Base-by-base conservation (phyloP, 2,888 invertebrate genomes). In the Calephelis perditalis region DNA sequence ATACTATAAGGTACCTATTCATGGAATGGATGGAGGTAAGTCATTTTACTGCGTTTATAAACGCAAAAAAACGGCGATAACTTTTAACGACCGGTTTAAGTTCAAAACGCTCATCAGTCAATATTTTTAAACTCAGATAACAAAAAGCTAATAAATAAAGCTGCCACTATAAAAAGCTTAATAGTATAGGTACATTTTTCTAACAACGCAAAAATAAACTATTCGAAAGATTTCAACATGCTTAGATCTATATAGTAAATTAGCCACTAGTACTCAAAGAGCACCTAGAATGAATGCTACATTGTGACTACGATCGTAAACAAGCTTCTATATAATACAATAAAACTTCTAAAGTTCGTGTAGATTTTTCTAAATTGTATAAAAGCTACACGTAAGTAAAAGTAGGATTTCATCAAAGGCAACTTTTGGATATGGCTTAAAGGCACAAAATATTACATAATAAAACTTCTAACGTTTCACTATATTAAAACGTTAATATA, bases 401-500 rank as follows among this genome's bases (percentile, higher is more conserved):
- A 64, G 56, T 62, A 61, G 60, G 63, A 61, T 76, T 73, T 76
- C 71, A 74, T 73, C 75, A 79, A 88, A 88, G 87, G 86, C 87
- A 84, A 80, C 77, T 80, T 81, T 87, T 79, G 74, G 87, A 88
- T 86, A 86, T 89, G 88, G 88, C 84, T 83, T 74, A 79, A 89
- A 90, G 89, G 89, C 89, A 89, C 88, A 81, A 82, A 82, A 75
- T 75, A 71, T 68, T 66, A 68, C 15, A 52, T 52, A 52, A 69
- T 64, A 78, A 76, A 80, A 71, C 75, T 75, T 74, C 75, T 73
- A 72, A 73, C 74, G 73, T 75, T 75, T 71, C 66, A 65, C 64
- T 71, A 75, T 77, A 69, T 71, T 79, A 74, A 69, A 76, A 72
- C 73, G 76, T 74, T 70, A 68, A 68, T 71, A 62, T 44, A 73